Evolutionary conservation across 1,140 invertebrate genomes (phyloP).

Genomic region (Daktulosphaira vitifoliae): DNA sequence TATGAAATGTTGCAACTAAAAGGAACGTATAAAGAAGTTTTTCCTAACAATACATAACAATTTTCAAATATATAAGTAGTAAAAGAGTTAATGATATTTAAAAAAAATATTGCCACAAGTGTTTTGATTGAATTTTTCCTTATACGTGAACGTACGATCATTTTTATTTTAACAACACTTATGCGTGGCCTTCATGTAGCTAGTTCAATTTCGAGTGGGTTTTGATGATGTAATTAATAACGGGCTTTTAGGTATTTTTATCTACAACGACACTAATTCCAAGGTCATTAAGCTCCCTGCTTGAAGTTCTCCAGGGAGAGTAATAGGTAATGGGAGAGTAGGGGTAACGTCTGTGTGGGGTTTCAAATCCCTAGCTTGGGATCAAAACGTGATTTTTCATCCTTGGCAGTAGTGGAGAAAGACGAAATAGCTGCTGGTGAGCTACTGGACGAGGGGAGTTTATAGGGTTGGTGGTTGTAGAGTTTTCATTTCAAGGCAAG

Average conservation of each 20-base stretch:
- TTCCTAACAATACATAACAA: no score
- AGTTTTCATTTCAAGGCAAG: not conserved
- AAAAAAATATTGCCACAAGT: no score
- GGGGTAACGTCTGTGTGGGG: not conserved
- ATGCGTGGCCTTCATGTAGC: no score
- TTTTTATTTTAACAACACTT: no score
- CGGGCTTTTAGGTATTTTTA: slow-evolving; percentile 18
- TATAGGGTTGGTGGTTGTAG: no score
- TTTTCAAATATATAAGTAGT: no score
- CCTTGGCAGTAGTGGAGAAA: not conserved
- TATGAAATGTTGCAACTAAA: no score
- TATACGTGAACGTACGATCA: no score
- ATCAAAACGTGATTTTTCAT: slow-evolving; percentile 32
- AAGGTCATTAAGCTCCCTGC: slow-evolving; percentile 24
- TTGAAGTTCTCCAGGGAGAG: not conserved
- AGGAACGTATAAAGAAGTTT: no score
- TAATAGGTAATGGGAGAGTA: not conserved
- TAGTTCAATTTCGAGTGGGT: slow-evolving; percentile 5
- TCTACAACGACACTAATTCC: slow-evolving; percentile 26
- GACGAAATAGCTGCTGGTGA: not conserved
- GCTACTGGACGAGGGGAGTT: not conserved
- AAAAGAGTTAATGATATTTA: no score
- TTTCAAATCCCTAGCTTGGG: slow-evolving; percentile 5
- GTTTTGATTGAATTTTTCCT: no score
- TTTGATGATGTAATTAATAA: slow-evolving; percentile 27